phyloP scores from a whole-genome alignment of 2,113 vertebrate species.

The Salminus brasiliensis region DNA sequence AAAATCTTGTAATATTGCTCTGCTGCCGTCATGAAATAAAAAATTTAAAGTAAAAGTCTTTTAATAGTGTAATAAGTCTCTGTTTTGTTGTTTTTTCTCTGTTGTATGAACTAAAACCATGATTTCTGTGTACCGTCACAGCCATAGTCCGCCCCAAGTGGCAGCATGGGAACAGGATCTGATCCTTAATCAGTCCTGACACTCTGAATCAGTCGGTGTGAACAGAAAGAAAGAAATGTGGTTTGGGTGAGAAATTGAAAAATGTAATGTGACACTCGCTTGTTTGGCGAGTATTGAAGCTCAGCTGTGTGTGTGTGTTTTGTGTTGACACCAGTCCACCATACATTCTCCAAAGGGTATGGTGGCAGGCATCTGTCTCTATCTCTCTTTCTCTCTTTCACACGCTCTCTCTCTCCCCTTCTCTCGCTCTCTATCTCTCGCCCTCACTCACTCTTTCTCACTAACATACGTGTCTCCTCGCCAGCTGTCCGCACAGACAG shows the following conservation, averaged over 20 bases:
- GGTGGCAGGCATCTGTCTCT: slow-evolving; percentile 8
- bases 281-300: slow-evolving; percentile 34
- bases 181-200: slow-evolving; percentile 1
- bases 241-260: slow-evolving; percentile 32
- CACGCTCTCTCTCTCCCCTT: neutral
- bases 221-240: neutral
- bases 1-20: too few species aligned
- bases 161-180: slow-evolving; percentile 15
- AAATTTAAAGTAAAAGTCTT: too few species aligned
- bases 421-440: neutral
- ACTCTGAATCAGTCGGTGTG: neutral
- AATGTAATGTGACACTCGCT: slow-evolving; percentile 39
- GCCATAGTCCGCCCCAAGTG: neutral
- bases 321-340: slow-evolving; percentile 8
- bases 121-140: too few species aligned
- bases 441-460: neutral
- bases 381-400: neutral
- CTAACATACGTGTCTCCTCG: neutral
- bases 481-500: slow-evolving; percentile 29
- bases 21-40: too few species aligned
- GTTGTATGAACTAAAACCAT: too few species aligned
- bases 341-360: slow-evolving; percentile 27
- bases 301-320: slow-evolving; percentile 25
- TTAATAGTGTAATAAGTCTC: too few species aligned
- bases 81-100: too few species aligned